Base-by-base conservation (phyloP, 2,113 vertebrate genomes). In the Syngnathus floridae region DNA sequence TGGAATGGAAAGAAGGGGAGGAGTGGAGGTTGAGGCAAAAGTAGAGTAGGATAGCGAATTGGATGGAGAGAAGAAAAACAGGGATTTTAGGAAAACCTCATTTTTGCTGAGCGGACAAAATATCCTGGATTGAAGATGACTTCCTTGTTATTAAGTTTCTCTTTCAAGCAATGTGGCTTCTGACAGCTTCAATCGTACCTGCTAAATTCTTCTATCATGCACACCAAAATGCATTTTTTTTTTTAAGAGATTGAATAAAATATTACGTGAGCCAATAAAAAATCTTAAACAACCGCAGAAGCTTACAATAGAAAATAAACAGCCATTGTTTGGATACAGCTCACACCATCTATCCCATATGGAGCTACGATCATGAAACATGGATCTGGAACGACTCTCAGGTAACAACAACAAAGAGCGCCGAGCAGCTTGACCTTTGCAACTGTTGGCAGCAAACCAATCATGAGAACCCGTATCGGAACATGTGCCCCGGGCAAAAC, bases 401-500 rank as follows among this genome's bases (percentile, higher is more conserved):
- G 84, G 81, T 71, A 88, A 86, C 78, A 80, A 86, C 78, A 89
- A 90, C 86, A 88, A 86, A 84, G 77, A 85, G 91, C 92, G 90
- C 91, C 93, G 89, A 91, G 92, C 90, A 93, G 91, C 90, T 94
- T 95, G 93, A 97, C 94, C 95, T 94, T 93, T 88, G 86, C 84
- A 92, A 89, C 90, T 84, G 88, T 93, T 94, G 92, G 92, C 92
- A 93, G 90, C 88, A 93, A 95, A 94, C 93, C 95, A 95, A 95
- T 95, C 94, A 94, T 90, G 83, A 89, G 93, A 92, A 92, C 92
- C 89, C 87, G 93, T 95, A 95, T 95, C 93, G 91, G 95, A 95
- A 95, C 93, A 95, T 93, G 93, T 93, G 94, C 93, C 92, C 90
- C 86, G 75, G 96, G 93, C 93, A 92, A 95, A 94, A 94, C 93